A percentile compares a stretch with the other conserved stretches of the same genome.
Evolutionary conservation across 2,113 vertebrate species (phyloP).

Genomic region (Carassius gibelio): DNA sequence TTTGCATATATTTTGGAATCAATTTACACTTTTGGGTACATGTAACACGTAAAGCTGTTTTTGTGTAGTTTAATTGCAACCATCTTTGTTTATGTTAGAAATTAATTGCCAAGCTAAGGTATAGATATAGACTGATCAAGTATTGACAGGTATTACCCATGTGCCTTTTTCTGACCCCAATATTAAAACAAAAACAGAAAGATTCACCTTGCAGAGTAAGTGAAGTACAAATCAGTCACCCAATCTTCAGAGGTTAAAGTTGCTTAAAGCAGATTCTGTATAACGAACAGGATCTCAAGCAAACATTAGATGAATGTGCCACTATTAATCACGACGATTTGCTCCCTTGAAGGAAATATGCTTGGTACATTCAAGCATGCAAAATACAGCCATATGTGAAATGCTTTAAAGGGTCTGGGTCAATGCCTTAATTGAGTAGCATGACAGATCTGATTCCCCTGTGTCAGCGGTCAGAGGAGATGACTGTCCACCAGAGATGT

Average conservation of each 20-base stretch:
- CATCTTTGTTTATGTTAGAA: neutral
- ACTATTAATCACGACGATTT: conserved; percentile 7
- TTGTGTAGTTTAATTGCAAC: neutral
- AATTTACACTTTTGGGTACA: neutral
- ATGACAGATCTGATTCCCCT: neutral
- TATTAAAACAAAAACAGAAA: neutral
- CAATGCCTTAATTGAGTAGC: neutral
- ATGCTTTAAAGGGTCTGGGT: conserved; percentile 4
- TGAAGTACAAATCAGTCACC: conserved; percentile 4
- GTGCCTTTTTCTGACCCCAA: conserved; percentile 26
- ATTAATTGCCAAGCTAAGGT: neutral
- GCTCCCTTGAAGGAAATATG: conserved; percentile 16
- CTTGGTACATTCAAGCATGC: neutral
- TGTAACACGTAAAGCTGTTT: neutral
- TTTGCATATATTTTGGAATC: conserved; percentile 16
- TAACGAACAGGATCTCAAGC: neutral
- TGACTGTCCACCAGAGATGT: neutral
- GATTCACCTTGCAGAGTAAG: neutral
- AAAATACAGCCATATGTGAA: conserved; percentile 20
- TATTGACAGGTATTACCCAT: neutral
- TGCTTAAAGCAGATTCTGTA: neutral
- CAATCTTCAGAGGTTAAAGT: neutral
- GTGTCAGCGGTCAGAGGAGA: neutral
- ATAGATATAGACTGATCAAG: neutral
- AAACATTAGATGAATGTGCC: conserved; percentile 8